Percentiles rank a stretch among this genome's conserved stretches.
Conservation (phyloP, 37 sponge, comb jelly and placozoan genomes). For the Aphrocallistes beatrix region DNA sequence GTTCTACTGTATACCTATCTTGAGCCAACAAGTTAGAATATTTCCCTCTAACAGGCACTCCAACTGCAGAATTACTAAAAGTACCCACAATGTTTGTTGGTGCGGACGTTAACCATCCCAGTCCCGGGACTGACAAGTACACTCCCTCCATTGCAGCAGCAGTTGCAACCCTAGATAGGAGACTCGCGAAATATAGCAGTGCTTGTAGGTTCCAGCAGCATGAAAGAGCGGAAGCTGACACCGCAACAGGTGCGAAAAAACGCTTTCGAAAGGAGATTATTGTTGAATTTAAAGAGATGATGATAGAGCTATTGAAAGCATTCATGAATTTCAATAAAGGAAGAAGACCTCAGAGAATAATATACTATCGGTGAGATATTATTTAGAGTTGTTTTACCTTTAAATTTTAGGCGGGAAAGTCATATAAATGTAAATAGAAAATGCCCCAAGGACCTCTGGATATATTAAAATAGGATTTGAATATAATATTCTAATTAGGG, state of each 20-base stretch:
- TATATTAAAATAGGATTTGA: no score
- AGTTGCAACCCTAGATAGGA: background rate
- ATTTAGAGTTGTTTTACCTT: no score
- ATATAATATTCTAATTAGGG: no score
- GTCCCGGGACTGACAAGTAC: conserved; percentile 25
- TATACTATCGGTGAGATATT: conserved; percentile 44
- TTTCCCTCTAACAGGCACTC: background rate
- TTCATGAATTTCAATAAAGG: conserved; percentile 26
- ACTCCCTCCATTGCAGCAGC: conserved; percentile 60
- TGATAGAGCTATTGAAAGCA: conserved; percentile 36
- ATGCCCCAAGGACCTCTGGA: no score
- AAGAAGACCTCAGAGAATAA: conserved; percentile 46
- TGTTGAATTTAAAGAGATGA: conserved; percentile 31
- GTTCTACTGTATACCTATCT: no score
- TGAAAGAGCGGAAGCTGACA: background rate
- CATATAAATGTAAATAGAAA: no score
- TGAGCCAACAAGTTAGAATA: background rate
- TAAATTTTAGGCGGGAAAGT: no score
- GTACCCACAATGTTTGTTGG: conserved; percentile 54
- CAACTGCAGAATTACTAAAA: background rate
- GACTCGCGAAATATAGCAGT: conserved; percentile 5
- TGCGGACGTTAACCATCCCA: conserved; percentile 73
- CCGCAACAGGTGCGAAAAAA: background rate
- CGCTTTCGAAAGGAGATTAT: conserved; percentile 23
- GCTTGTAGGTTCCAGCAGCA: background rate